Evolutionary conservation across 1,140 invertebrate genomes (phyloP).

Genomic region (Leptestheria dahalacensis): DNA sequence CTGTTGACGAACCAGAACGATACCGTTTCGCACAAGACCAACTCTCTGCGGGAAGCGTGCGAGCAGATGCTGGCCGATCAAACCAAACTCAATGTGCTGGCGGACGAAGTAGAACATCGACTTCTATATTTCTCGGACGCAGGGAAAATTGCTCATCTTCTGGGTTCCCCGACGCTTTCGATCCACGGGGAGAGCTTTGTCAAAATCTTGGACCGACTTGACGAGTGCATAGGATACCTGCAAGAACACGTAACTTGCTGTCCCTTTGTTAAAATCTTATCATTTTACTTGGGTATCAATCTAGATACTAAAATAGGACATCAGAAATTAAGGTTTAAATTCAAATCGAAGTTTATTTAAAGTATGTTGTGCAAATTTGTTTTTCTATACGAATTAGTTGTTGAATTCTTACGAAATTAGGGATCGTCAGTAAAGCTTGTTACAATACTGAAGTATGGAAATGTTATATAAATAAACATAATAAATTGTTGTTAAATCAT

Average conservation of each 20-base stretch:
- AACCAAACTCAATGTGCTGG: conserved; percentile 57
- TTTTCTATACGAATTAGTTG: too few species aligned
- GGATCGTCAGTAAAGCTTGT: too few species aligned
- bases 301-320: too few species aligned
- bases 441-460: too few species aligned
- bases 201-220: conserved; percentile 62
- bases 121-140: conserved; percentile 74
- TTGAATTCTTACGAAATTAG: too few species aligned
- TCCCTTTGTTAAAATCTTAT: too few species aligned
- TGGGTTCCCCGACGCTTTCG: conserved; percentile 59
- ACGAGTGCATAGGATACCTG: conserved; percentile 74
- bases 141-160: conserved; percentile 57
- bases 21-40: conserved; percentile 76
- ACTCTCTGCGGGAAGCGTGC: conserved; percentile 72
- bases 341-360: too few species aligned
- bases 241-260: conserved; percentile 63
- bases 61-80: conserved; percentile 78
- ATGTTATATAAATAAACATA: too few species aligned
- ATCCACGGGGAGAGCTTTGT: conserved; percentile 70
- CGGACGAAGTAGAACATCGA: conserved; percentile 60
- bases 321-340: too few species aligned
- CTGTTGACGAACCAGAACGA: conserved; percentile 59
- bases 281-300: too few species aligned
- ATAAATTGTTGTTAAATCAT: conserved; percentile 20
- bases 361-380: too few species aligned